Evolutionary conservation across 92 coral and sea anemone species (phyloP).

Genomic region (Pocillopora grandis): DNA sequence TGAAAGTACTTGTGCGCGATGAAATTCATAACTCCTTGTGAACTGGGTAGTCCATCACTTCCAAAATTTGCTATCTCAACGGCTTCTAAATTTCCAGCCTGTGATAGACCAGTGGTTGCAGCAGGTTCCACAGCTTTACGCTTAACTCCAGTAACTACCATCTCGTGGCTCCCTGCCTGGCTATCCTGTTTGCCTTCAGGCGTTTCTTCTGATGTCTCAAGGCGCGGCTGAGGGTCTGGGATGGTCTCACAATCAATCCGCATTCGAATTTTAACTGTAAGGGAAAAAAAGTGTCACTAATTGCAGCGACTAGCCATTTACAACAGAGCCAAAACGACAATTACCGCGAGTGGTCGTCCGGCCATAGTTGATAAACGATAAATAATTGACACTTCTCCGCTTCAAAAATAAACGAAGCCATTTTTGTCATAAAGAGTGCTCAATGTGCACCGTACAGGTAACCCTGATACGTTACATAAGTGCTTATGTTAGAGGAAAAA

Average conservation of each 20-base stretch:
- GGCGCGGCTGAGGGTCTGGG: neutral
- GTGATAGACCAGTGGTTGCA: neutral
- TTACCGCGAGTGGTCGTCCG: too few relatives aligned
- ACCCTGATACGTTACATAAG: too few relatives aligned
- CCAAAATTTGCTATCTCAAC: neutral
- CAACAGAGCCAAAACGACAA: too few relatives aligned
- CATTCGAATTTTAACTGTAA: neutral
- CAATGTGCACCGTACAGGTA: too few relatives aligned
- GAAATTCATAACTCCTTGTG: neutral
- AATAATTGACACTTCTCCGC: too few relatives aligned
- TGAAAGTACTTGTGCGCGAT: neutral
- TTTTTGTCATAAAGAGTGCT: too few relatives aligned
- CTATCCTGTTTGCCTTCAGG: neutral
- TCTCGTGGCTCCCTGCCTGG: too few relatives aligned
- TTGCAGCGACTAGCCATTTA: neutral
- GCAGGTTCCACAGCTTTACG: neutral
- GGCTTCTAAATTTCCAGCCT: too few relatives aligned
- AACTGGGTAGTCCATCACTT: neutral
- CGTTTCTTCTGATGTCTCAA: neutral
- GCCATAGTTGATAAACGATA: too few relatives aligned
- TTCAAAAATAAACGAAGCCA: too few relatives aligned
- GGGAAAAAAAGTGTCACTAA: neutral
- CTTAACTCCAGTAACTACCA: neutral
- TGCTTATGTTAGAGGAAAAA: too few relatives aligned
- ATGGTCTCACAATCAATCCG: constrained; percentile 2